Percentiles rank a stretch among this genome's conserved stretches.
Evolutionary conservation across 2,113 vertebrate genomes (phyloP).

Genomic region (Lepus americanus): DNA sequence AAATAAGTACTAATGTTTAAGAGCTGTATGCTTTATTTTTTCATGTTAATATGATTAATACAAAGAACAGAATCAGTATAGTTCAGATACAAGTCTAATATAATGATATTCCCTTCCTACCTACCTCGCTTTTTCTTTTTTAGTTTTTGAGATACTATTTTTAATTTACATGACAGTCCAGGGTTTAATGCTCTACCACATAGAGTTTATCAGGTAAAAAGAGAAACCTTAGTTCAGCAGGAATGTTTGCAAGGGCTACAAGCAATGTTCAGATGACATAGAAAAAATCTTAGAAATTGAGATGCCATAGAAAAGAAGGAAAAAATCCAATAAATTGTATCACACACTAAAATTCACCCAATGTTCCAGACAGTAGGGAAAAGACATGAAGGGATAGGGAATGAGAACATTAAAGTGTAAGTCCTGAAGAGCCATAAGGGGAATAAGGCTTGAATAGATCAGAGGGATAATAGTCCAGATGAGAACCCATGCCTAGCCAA

Average conservation of each 20-base stretch:
- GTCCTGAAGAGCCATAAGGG: neutral
- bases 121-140: too few relatives aligned
- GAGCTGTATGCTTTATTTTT: neutral
- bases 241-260: too few relatives aligned
- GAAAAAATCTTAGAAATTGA: neutral
- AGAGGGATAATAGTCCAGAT: neutral
- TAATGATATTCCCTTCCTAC: too few relatives aligned
- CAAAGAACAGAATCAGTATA: too few relatives aligned
- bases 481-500: neutral
- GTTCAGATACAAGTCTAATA: too few relatives aligned
- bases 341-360: neutral
- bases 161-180: too few relatives aligned
- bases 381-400: neutral
- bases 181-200: too few relatives aligned
- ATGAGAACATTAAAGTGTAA: neutral
- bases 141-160: too few relatives aligned
- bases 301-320: neutral
- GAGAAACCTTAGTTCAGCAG: too few relatives aligned
- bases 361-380: neutral
- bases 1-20: neutral
- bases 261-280: neutral
- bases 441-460: neutral
- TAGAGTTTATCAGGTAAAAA: too few relatives aligned
- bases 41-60: too few relatives aligned
- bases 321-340: neutral